Base-by-base conservation (phyloP, 2,888 invertebrate genomes). In the Tortrix viridana region DNA sequence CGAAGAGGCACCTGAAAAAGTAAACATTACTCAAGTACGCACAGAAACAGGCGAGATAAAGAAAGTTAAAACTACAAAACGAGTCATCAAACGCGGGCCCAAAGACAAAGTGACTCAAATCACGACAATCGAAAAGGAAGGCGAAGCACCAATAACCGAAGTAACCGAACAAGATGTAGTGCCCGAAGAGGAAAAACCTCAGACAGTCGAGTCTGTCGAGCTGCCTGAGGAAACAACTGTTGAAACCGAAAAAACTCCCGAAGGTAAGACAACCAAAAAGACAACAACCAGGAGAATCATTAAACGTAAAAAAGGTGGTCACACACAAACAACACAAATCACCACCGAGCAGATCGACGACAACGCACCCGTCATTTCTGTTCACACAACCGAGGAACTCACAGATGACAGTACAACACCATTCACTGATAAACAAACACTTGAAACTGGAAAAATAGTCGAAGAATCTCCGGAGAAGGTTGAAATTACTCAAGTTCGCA, bases 331-430 rank as follows among this genome's bases (percentile, higher is more conserved):
- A 32, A 91, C 88, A 23, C 86, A 71, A 65, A 67, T 81, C 75
- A 71, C 67, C 9, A 76, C 89, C 1, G 61, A 81, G 60, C 85
- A 89, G 71, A 89, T 91, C 75, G 84, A 86, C 63, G 85, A 87
- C 41, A 88, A 81, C 68, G 71, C 85, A 78, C 76, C 90, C 72
- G 70, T 88, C 75, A 76, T 82, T 65, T 67, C 84, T 2, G 81
- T 88, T 67, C 72, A 82, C 49, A 77, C 81, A 38, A 71, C 82
- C 69, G 83, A 83, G 58, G 69, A 81, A 66, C 69, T 80, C 60
- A 67, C 71, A 73, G 74, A 80, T 6, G 77, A 79, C 41, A 68
- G 73, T 26, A 50, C 60, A 14, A 67, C 70, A 60, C 73, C 71
- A n/a, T 56, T 76, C 1, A 49, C 65, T n/a, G 60, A 67, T 9